phyloP scores from a whole-genome alignment of 2,888 invertebrate species.

The Asteroscopus sphinx region DNA sequence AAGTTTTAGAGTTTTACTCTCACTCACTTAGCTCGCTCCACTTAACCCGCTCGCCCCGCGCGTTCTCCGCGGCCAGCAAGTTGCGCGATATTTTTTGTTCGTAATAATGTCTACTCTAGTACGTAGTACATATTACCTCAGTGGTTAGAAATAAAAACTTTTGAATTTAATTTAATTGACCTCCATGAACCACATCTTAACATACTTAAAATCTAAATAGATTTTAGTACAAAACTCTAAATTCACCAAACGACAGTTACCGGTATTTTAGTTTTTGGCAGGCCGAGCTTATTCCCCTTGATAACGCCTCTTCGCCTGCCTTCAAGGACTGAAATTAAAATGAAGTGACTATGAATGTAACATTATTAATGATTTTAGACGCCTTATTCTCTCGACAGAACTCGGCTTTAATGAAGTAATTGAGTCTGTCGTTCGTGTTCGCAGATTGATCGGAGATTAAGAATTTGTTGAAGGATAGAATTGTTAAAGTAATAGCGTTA shows the following conservation, averaged over 20 bases:
- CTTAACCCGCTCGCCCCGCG: too few relatives aligned
- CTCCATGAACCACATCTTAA: too few relatives aligned
- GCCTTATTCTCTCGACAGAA: constrained; percentile 49
- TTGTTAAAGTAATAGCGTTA: not conserved
- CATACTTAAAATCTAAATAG: too few relatives aligned
- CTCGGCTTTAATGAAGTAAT: constrained; percentile 52
- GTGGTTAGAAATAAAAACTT: too few relatives aligned
- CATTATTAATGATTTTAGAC: constrained; percentile 63
- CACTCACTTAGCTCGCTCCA: too few relatives aligned
- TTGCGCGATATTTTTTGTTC: too few relatives aligned
- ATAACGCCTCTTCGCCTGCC: constrained; percentile 64
- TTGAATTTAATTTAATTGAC: too few relatives aligned
- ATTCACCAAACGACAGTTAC: constrained; percentile 28
- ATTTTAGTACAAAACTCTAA: constrained; percentile 10
- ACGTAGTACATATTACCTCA: too few relatives aligned
- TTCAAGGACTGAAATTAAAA: constrained; percentile 65
- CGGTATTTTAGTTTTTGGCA: constrained; percentile 13
- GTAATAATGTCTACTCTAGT: too few relatives aligned
- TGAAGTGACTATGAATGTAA: constrained; percentile 65
- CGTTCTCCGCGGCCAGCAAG: too few relatives aligned
- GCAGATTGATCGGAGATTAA: constrained; percentile 40
- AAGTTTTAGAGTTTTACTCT: too few relatives aligned
- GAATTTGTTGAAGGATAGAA: constrained; percentile 7
- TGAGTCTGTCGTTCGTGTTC: constrained; percentile 43
- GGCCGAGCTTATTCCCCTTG: constrained; percentile 58